Evolutionary conservation across 2,113 vertebrate genomes (phyloP), one percentile per base, ranked within the genome.

Genomic region (Ursus arctos): DNA sequence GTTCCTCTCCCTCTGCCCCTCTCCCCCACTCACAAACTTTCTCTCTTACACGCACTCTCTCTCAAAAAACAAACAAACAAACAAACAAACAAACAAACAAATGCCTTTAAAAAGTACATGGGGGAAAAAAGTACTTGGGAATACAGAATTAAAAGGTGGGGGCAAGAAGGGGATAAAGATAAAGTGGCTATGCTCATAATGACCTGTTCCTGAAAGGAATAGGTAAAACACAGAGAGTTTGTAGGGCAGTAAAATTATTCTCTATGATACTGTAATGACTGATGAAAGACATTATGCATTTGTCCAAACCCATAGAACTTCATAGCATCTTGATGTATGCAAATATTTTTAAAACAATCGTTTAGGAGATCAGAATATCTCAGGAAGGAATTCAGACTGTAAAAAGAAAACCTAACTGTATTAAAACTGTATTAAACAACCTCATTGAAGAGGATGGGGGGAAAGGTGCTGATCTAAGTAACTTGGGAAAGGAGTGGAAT

Each of bases 341-440:
- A 92, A 96, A 81, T 84, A 33, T n/a, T 55, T 81, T 74, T 74
- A 9, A 85, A 94, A 51, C 33, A 69, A 40, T 65, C 7, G 59
- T 65, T 63, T 93, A 90, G 55, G 49, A 83, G 12, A 55, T 96
- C 43, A 82, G 16, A n/a, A 13, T 59, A 77, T 89, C 57, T 93
- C 57, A 51, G 33, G 36, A 97, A 94, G 7, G 49, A 94, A 88
- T 65, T 13, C 28, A 84, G 24, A 49, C 19, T n/a, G 0, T 80
- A 24, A 74, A 6, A 40, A 51, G 7, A 51, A 31, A 95, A 67
- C 59, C 9, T 47, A 92, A 7, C 14, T 67, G 0, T 57, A 28
- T 28, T 21, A 28, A 12, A 80, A 88, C 76, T 57, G 15, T 24
- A 40, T 40, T 4, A 69, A 81, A 91, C 43, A 91, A 92, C 2